These are phyloP conservation scores for Gastrophryne carolinensis DNA, from an alignment of 2,797 vertebrate species.

Conservation along the genomic window DNA sequence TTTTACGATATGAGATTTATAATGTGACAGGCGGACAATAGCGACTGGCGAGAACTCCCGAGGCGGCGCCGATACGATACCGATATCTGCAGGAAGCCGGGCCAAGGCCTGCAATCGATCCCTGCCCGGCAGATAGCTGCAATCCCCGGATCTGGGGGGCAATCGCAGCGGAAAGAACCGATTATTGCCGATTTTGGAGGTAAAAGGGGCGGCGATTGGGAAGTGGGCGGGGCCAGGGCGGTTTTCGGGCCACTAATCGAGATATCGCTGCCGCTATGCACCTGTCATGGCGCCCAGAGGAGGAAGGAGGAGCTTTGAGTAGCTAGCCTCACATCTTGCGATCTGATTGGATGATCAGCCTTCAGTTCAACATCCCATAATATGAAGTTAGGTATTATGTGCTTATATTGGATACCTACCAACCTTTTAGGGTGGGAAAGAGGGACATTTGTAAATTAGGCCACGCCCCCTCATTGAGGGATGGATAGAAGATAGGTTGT, in stretches of 20 bases:
- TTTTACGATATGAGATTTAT: slow-evolving; percentile 8
- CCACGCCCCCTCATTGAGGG: too few species aligned
- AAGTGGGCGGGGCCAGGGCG: not conserved
- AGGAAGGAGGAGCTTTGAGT: not conserved
- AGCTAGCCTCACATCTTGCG: too few species aligned
- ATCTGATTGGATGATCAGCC: too few species aligned
- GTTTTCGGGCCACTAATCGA: slow-evolving; percentile 11
- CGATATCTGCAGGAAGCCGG: not conserved
- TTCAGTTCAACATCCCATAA: too few species aligned
- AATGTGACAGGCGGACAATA: not conserved
- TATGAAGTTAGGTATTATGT: too few species aligned
- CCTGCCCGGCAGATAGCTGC: not conserved
- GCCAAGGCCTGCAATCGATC: not conserved
- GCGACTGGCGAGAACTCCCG: too few species aligned
- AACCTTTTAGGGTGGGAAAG: too few species aligned
- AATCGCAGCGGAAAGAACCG: slow-evolving; percentile 8
- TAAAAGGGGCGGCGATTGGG: not conserved
- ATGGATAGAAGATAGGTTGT: too few species aligned
- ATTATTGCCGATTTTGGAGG: slow-evolving; percentile 39
- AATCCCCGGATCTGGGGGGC: not conserved
- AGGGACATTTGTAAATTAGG: too few species aligned
- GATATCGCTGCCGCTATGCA: not conserved
- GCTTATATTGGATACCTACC: too few species aligned
- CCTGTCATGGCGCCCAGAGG: not conserved
- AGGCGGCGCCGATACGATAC: not conserved